Base-by-base conservation (phyloP, 1,140 invertebrate species). In the Galleria mellonella region DNA sequence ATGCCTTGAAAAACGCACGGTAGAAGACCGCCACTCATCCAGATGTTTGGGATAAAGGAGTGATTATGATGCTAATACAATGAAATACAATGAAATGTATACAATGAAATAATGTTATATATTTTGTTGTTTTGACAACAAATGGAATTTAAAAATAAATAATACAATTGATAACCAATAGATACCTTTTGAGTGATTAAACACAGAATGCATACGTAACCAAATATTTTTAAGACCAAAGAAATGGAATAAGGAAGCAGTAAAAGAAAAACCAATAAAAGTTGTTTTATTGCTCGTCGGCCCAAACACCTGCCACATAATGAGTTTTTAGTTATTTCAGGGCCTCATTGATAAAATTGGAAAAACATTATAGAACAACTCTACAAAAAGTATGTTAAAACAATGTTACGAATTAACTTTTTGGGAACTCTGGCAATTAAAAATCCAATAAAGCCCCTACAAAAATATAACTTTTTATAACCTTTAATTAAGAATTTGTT, bases 231-330 rank as follows among this genome's bases (percentile, higher is more conserved):
- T 47, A 51, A 47, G 56, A 52, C 41, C 31, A 41, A 42, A 43
- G 33, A 41, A 54, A 62, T 51, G 44, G 43, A 61, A 64, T 59
- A 69, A 54, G 43, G 53, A 50, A 54, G 53, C 51, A 57, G 55
- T 66, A 61, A 62, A 70, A 61, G 56, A 41, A 56, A 68, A 62
- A 67, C 47, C 56, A 58, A 68, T 70, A 70, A 66, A 67, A 64
- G 54, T 68, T 60, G 57, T 62, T 68, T 72, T 68, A 74, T 63
- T 63, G 54, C 44, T 38, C 51, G 49, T 48, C 41, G 45, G 41
- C 44, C 42, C 39, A 59, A 64, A 62, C 72, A 75, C 64, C 72
- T 75, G 69, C 53, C 53, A 49, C 57, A 55, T 70, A 75, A 71
- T 68, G 62, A 71, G 60, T 54, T 64, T 67, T 58, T 55, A 62